Evolutionary conservation across 2,113 vertebrate species (phyloP).

Genomic region (Anser cygnoides): DNA sequence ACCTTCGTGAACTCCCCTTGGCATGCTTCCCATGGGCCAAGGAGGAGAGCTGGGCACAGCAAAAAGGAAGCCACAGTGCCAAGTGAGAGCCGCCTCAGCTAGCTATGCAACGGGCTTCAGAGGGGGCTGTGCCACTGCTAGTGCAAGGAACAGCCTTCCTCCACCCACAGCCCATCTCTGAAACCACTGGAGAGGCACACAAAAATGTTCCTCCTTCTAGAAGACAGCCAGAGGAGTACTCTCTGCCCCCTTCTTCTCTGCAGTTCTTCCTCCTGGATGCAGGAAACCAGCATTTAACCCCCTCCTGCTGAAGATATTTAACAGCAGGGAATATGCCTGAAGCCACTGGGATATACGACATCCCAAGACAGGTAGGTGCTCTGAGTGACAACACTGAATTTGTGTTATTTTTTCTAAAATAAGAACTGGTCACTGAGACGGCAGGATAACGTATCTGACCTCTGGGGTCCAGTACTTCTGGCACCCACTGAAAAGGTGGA

Average conservation of each 20-base stretch:
- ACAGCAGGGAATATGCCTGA: background rate
- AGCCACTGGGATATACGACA: background rate
- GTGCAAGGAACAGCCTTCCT: background rate
- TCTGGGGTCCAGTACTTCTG: background rate
- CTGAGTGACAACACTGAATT: background rate
- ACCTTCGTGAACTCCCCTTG: background rate
- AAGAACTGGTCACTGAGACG: background rate
- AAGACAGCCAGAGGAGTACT: background rate
- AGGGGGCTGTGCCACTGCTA: background rate
- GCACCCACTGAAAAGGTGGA: background rate
- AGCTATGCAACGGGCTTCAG: background rate
- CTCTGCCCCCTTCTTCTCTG: rapidly evolving
- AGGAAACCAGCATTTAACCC: background rate
- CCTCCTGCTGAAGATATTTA: background rate
- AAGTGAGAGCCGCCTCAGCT: background rate
- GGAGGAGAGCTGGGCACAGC: background rate
- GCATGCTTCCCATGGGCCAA: background rate
- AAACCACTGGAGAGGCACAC: background rate
- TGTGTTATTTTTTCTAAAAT: background rate
- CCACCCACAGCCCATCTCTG: background rate
- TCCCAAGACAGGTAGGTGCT: background rate
- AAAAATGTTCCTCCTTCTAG: background rate
- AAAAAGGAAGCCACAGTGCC: background rate
- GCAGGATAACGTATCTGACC: background rate
- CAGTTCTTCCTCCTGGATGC: background rate